Base-by-base conservation (phyloP, 2,113 vertebrate genomes). In the Typhlomys cinereus region DNA sequence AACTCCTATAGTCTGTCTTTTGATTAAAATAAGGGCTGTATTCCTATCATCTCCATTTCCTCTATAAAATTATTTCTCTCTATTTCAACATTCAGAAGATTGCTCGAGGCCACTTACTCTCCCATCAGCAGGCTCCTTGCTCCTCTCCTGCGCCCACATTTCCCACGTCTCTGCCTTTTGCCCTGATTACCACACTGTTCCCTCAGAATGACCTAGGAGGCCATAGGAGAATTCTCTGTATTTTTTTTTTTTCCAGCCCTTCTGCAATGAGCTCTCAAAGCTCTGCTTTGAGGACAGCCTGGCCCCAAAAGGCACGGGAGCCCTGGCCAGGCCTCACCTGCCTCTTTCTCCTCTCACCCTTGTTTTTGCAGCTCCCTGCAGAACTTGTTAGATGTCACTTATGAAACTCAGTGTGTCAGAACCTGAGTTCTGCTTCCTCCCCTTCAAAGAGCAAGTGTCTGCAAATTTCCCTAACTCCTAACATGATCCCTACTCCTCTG, bases 341-440 rank as follows among this genome's bases (percentile, higher is more conserved):
- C n/a, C 48, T 39, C 61, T 5, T 29, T 69, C 61, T 20, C 23
- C 41, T 39, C 54, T 86, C 67, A 41, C 18, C 34, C 31, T 5
- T 1, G 7, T n/a, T 52, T 75, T 83, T 94, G n/a, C 67, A 67
- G 48, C 89, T 52, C 62, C 89, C 75, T 87, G 25, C 71, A 78
- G 87, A 81, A 84, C 75, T 80, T 44, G 90, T 90, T 61, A 64
- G 44, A 81, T 15, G 69, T 62, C 89, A 88, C 34, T 76, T 71
- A 64, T 54, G 52, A 85, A 76, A 48, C 31, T 39, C 57, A 79
- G 85, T 50, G 23, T 4, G 57, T 50, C 23, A 66, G 92, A 93
- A 89, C 61, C 90, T 89, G 71, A 96, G 62, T n/a, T n/a, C 75
- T 94, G 44, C 10, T 74, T 54, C 74, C 90, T 71, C 80, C 52